These are phyloP conservation scores for Dysdera silvatica DNA, from an alignment of 1,140 invertebrate species.

Conservation along the genomic window DNA sequence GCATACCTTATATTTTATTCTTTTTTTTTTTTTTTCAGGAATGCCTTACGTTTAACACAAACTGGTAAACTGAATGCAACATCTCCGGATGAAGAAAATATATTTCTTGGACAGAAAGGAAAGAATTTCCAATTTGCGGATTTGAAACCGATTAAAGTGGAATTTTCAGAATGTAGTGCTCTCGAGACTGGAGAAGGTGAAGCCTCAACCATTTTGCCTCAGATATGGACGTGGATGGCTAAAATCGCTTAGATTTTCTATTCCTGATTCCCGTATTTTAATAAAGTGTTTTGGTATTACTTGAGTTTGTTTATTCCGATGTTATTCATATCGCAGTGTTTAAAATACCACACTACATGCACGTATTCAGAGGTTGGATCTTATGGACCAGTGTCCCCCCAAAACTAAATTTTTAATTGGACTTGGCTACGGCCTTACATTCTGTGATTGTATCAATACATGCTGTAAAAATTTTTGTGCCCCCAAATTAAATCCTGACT, in stretches of 20 bases:
- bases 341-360: too few relatives aligned
- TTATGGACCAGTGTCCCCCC: too few relatives aligned
- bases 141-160: slow-evolving; percentile 55
- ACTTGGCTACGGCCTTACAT: too few relatives aligned
- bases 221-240: slow-evolving; percentile 56
- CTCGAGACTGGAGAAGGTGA: slow-evolving; percentile 46
- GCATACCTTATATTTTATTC: neutral
- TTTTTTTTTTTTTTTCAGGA: slow-evolving; percentile 48
- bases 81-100: slow-evolving; percentile 52
- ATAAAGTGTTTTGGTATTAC: too few relatives aligned
- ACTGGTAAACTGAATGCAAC: slow-evolving; percentile 65
- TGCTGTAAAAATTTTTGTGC: too few relatives aligned
- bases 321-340: too few relatives aligned
- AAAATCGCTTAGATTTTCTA: slow-evolving; percentile 49
- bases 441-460: too few relatives aligned
- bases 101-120: slow-evolving; percentile 60
- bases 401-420: too few relatives aligned
- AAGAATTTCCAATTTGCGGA: slow-evolving; percentile 75
- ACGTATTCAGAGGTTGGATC: too few relatives aligned
- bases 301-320: too few relatives aligned
- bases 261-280: too few relatives aligned
- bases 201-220: slow-evolving; percentile 50
- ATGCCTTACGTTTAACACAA: slow-evolving; percentile 67
- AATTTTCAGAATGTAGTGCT: slow-evolving; percentile 64
- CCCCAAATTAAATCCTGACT: too few relatives aligned